Evolutionary conservation across 2,113 vertebrate genomes (phyloP).

Genomic region (Raja brachyura): DNA sequence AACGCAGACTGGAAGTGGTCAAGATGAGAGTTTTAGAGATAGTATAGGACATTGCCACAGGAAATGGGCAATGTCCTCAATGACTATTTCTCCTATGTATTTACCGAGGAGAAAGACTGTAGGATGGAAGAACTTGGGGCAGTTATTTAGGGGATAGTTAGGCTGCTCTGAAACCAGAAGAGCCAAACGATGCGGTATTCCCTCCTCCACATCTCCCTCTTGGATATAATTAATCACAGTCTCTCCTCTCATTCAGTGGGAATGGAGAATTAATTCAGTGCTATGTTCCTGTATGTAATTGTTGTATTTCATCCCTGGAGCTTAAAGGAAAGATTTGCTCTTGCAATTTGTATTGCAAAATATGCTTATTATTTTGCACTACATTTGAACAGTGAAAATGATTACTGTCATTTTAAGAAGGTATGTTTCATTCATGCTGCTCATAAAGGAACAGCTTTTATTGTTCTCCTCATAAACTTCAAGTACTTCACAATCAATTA

Average conservation of each 20-base stretch:
- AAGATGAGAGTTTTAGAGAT: too few species aligned
- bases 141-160: background rate
- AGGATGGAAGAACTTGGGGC: too few species aligned
- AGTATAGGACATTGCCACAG: too few species aligned
- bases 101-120: too few species aligned
- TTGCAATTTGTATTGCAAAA: background rate
- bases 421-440: background rate
- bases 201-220: background rate
- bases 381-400: background rate
- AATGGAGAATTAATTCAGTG: background rate
- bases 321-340: background rate
- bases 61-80: too few species aligned
- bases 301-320: background rate
- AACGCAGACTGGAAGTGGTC: too few species aligned
- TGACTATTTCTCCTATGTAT: too few species aligned
- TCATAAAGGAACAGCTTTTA: background rate
- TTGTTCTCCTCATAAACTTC: background rate
- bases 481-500: background rate
- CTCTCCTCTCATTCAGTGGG: background rate
- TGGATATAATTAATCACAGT: background rate
- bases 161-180: background rate
- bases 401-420: background rate
- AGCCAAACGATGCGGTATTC: background rate
- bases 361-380: background rate
- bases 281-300: background rate